Conservation (phyloP, 2,797 vertebrate genomes). For the Chelmon rostratus region DNA sequence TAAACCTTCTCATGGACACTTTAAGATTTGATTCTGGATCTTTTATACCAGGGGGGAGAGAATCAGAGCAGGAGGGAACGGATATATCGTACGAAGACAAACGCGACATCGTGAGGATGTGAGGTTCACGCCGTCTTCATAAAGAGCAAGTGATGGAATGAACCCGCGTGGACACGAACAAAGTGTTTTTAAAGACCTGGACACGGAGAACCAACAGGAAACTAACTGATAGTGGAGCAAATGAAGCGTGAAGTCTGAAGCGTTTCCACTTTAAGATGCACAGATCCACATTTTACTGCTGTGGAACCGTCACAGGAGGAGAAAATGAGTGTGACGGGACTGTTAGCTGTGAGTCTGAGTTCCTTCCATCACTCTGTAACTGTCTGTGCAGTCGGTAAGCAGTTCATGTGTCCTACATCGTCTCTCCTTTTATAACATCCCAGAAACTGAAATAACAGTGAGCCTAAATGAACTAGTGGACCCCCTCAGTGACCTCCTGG, state of each 20-base stretch:
- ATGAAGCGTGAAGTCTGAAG: background rate
- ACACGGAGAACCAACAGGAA: background rate
- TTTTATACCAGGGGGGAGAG: background rate
- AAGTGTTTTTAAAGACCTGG: conserved; percentile 1
- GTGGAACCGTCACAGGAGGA: background rate
- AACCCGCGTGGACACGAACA: background rate
- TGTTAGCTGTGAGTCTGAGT: background rate
- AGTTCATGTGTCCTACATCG: background rate
- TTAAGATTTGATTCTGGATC: background rate
- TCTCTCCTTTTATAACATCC: background rate
- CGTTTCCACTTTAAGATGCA: background rate
- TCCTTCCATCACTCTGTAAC: background rate
- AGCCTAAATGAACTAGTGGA: background rate
- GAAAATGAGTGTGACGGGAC: background rate
- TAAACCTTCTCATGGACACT: background rate
- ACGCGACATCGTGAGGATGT: background rate
- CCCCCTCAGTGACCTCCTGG: background rate
- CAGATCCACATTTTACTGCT: background rate
- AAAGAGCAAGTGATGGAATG: background rate
- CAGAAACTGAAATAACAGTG: conserved; percentile 2
- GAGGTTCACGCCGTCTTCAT: background rate
- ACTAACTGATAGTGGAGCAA: background rate
- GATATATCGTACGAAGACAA: background rate
- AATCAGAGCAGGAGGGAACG: background rate
- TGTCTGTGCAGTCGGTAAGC: background rate